These are phyloP conservation scores for Cardiocondyla obscurior DNA, from an alignment of 1,140 invertebrate genomes.

Conservation along the genomic window DNA sequence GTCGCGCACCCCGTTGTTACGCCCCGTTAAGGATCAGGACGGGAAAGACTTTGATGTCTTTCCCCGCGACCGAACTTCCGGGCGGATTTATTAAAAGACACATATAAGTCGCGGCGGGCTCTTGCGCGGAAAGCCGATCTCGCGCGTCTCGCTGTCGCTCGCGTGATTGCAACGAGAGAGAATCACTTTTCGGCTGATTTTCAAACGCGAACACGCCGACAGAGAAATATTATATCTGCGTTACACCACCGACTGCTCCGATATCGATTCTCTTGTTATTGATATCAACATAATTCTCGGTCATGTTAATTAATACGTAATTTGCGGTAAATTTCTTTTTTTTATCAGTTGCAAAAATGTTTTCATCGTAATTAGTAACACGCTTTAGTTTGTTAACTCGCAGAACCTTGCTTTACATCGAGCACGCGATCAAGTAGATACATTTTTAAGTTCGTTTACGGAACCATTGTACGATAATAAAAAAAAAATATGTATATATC, in stretches of 20 bases:
- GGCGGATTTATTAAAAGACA: conserved; percentile 56
- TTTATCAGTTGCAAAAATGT: background rate
- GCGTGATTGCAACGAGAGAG: conserved; percentile 28
- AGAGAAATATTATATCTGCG: conserved; percentile 3
- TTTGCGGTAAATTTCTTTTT: background rate
- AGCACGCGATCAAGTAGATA: background rate
- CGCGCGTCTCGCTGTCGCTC: background rate
- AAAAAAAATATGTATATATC: background rate
- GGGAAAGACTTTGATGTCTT: conserved; percentile 72
- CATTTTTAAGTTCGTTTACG: background rate
- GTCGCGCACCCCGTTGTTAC: conserved; percentile 44
- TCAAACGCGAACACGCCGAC: background rate
- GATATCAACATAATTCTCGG: background rate
- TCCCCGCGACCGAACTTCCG: conserved; percentile 45
- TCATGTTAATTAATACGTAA: background rate
- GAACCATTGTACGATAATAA: background rate
- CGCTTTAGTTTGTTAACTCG: background rate
- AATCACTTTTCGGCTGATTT: background rate
- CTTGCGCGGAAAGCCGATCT: conserved; percentile 41
- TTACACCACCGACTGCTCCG: no score
- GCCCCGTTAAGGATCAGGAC: conserved; percentile 51
- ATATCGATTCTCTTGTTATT: background rate
- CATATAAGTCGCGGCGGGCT: conserved; percentile 35
- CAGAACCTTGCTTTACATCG: no score
- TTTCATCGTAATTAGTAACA: background rate